Percentiles rank a stretch among this genome's conserved stretches.
phyloP scores from a whole-genome alignment of 2,113 vertebrate species.

The Turdus rufiventris region DNA sequence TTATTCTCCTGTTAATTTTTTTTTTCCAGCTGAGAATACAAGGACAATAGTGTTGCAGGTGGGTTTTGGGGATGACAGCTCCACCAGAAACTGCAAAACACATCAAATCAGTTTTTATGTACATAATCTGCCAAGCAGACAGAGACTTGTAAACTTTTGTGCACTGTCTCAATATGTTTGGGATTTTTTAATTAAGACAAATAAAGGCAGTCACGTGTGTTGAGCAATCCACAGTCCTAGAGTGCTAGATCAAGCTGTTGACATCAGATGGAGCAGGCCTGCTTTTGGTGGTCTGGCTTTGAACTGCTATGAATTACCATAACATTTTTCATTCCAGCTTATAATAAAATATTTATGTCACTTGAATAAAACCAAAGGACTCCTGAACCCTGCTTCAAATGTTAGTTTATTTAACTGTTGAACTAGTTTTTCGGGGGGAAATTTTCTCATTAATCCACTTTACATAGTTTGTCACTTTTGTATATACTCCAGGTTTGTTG shows the following conservation, averaged over 20 bases:
- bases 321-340: not conserved
- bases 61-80: not conserved
- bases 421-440: not conserved
- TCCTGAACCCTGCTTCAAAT: not conserved
- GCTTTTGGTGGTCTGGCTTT: not conserved
- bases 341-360: not conserved
- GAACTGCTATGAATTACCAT: not conserved
- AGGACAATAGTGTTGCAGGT: not conserved
- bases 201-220: not conserved
- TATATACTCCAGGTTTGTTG: slow-evolving; percentile 90
- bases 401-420: not conserved
- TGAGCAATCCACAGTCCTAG: not conserved
- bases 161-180: not conserved
- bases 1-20: not conserved
- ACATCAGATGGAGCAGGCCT: not conserved
- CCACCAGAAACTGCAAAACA: not conserved
- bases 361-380: not conserved
- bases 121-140: not conserved
- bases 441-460: slow-evolving; percentile 87
- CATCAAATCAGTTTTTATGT: not conserved
- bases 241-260: not conserved
- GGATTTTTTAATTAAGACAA: not conserved
- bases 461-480: slow-evolving; percentile 83
- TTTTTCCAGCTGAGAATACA: not conserved
- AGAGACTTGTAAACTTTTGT: not conserved